Base-by-base conservation (phyloP, 2,888 invertebrate species). In the Ophion costatus region DNA sequence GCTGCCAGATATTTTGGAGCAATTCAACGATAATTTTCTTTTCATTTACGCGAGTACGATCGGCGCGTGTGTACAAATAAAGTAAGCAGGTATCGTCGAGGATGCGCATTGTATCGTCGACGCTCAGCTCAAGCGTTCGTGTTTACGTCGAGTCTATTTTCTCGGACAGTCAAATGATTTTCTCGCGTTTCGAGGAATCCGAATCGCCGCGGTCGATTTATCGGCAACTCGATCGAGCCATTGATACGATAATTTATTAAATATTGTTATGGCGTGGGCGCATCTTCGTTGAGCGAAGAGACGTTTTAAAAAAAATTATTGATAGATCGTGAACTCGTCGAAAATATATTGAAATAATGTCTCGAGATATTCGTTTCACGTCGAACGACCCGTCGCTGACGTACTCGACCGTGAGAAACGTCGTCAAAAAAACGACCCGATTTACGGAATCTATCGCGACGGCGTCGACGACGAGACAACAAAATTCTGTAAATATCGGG, bases 31-130 rank as follows among this genome's bases (percentile, higher is more conserved):
- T 7, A 7, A 38, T 71, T 59, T 59, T 59, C 22, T 1, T 73
- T 59, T 9, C 0, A 14, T 38, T 38, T 38, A 6, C 11, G 5
- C 33, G 33, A 57, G 5, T 29, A 66, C 17, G 17, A 51, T 11
- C 3, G 17, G 51, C 10, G 9, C 3, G 51, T 51, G 4, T 61
- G 63, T 63, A n/a, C 14, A 56, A 82, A 78, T 61, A 69, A 59
- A 38, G 59, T 2, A 17, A 42, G 38, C 73, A 42, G 42, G 22
- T 59, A 71, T 57, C 17, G 45, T 59, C 59, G 51, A 11, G 20
- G 51, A 51, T 66, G 38, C 2, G 29, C 74, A 84, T 81, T 84
- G 78, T 84, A 22, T 76, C 14, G 61, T 73, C 45, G 80, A 56
- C 61, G 24, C 59, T 29, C 56, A 77, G n/a, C 22, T 38, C 51